A percentile compares a stretch with the other conserved stretches of the same genome.
Evolutionary conservation across 2,113 vertebrate species (phyloP).

Genomic region (Scopus umbretta): DNA sequence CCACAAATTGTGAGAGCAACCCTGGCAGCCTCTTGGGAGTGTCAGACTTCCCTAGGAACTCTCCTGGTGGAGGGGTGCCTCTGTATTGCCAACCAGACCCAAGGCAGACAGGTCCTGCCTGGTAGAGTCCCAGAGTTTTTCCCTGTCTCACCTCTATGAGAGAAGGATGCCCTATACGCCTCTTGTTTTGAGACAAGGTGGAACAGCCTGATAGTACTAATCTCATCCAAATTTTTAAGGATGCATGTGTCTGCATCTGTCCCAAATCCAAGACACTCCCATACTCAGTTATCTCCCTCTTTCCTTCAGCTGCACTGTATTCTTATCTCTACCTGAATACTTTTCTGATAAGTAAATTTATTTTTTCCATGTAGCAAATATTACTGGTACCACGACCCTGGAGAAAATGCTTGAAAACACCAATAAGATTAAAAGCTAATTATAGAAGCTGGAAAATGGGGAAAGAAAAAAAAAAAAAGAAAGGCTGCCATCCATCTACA

Average conservation of each 20-base stretch:
- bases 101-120: background rate
- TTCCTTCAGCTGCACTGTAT: background rate
- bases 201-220: background rate
- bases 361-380: background rate
- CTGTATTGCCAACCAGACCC: background rate
- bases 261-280: background rate
- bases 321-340: background rate
- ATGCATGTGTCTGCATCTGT: background rate
- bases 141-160: background rate
- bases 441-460: background rate
- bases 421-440: background rate
- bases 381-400: background rate
- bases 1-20: background rate
- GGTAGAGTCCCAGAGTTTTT: background rate
- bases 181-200: background rate
- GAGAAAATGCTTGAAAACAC: background rate
- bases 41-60: background rate
- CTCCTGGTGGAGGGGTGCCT: rapidly evolving
- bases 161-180: background rate
- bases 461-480: background rate
- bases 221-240: background rate
- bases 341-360: background rate
- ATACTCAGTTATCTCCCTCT: background rate
- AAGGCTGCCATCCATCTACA: background rate
- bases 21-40: background rate